Evolutionary conservation across 2,888 invertebrate species (phyloP).

Genomic region (Stenichneumon culpator): DNA sequence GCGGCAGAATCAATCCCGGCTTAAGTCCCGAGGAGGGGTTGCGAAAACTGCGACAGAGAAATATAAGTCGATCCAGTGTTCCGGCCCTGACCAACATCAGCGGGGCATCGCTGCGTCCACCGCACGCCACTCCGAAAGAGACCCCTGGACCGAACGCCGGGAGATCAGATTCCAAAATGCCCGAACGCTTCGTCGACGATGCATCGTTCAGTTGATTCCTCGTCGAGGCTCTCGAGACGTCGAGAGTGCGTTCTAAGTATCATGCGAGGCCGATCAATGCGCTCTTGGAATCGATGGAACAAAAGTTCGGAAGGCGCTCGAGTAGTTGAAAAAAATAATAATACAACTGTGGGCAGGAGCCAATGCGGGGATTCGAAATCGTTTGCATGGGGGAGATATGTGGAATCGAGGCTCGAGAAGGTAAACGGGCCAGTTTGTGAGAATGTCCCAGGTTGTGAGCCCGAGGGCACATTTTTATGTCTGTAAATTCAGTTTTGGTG

Average conservation of each 20-base stretch:
- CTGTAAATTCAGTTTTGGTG: too few relatives aligned
- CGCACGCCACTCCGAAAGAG: constrained; percentile 8
- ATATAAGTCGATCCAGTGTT: constrained; percentile 56
- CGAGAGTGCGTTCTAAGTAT: constrained; percentile 31
- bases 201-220: constrained; percentile 43
- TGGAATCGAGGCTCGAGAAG: too few relatives aligned
- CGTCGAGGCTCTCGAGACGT: constrained; percentile 25
- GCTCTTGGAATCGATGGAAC: constrained; percentile 21
- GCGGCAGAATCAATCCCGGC: constrained; percentile 73
- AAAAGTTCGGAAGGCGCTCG: constrained; percentile 13
- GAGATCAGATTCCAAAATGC: constrained; percentile 47
- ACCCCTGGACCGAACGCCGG: constrained; percentile 53
- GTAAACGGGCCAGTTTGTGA: too few relatives aligned
- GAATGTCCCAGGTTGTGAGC: too few relatives aligned
- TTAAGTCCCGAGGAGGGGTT: constrained; percentile 60
- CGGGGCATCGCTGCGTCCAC: constrained; percentile 33
- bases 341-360: too few relatives aligned
- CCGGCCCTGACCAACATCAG: constrained; percentile 55
- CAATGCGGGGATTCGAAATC: too few relatives aligned
- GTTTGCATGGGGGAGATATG: too few relatives aligned
- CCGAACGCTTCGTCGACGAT: constrained; percentile 39
- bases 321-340: background rate
- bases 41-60: constrained; percentile 55
- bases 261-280: constrained; percentile 1
- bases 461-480: too few relatives aligned